phyloP scores from a whole-genome alignment of 1,140 invertebrate species.

The Lethrus apterus region DNA sequence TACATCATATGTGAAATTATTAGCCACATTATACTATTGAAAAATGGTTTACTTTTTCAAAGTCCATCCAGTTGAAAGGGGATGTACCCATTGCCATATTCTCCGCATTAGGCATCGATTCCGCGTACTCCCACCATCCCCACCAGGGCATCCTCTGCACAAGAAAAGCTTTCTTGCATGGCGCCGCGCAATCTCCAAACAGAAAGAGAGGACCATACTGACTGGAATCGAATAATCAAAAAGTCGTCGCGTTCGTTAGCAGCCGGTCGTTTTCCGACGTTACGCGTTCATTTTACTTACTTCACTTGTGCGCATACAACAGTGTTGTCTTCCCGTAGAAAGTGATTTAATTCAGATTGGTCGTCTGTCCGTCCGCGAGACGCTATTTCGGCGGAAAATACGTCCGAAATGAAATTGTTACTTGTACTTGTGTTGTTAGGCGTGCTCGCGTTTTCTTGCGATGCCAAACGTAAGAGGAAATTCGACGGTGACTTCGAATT shows the following conservation, averaged over 20 bases:
- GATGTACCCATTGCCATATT: too few relatives aligned
- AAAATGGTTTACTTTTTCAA: too few relatives aligned
- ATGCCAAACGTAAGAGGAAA: conserved; percentile 52
- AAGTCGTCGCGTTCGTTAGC: conserved; percentile 27
- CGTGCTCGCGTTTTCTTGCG: conserved; percentile 38
- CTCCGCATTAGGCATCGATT: too few relatives aligned
- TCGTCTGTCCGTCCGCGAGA: not conserved
- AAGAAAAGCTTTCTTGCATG: conserved; percentile 29
- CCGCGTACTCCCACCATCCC: too few relatives aligned
- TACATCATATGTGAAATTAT: too few relatives aligned
- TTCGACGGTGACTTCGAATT: conserved; percentile 64
- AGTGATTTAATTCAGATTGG: conserved; percentile 17
- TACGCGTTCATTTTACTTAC: conserved; percentile 2
- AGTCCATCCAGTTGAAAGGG: too few relatives aligned
- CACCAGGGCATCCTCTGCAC: too few relatives aligned
- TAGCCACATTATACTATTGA: too few relatives aligned
- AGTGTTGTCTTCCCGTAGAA: conserved; percentile 8
- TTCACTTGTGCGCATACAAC: conserved; percentile 2
- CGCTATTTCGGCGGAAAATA: conserved; percentile 10
- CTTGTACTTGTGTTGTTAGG: conserved; percentile 42
- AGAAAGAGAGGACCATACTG: conserved; percentile 13
- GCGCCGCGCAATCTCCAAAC: conserved; percentile 29
- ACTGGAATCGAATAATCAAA: conserved; percentile 33
- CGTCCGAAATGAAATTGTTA: conserved; percentile 29
- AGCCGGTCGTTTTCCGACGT: conserved; percentile 14